phyloP scores from a whole-genome alignment of 2,797 vertebrate species.

The Anolis apletophallus region DNA sequence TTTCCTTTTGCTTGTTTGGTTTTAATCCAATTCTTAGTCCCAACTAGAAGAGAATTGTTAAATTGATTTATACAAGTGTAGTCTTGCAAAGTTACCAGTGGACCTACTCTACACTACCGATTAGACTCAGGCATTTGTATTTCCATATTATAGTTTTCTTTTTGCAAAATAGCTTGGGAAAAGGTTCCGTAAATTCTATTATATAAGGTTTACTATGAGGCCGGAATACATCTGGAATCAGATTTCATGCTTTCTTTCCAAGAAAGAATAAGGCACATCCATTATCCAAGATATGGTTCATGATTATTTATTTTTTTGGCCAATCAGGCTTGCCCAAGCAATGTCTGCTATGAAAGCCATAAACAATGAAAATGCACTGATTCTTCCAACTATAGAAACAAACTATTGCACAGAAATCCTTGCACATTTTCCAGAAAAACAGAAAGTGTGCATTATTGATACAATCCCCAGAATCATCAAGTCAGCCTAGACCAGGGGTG shows the following conservation, averaged over 20 bases:
- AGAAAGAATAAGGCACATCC: not conserved
- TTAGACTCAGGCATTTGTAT: not conserved
- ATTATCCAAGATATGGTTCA: not conserved
- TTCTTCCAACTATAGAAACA: not conserved
- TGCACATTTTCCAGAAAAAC: too few species aligned
- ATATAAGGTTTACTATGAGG: not conserved
- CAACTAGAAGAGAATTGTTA: too few species aligned
- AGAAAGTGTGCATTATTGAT: too few species aligned
- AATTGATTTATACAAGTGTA: too few species aligned
- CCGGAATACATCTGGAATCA: not conserved
- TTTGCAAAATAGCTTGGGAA: not conserved
- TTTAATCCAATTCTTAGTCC: too few species aligned
- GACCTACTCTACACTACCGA: too few species aligned
- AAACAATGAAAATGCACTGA: not conserved
- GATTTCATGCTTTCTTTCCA: not conserved
- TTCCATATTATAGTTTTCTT: not conserved
- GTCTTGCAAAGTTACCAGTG: too few species aligned
- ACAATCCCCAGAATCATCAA: too few species aligned
- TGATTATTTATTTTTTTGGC: not conserved
- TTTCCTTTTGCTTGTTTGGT: not conserved
- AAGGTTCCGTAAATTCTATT: not conserved
- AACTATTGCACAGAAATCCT: not conserved
- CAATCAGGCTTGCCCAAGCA: not conserved
- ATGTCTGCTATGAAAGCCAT: not conserved
- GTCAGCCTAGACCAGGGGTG: too few species aligned